phyloP scores from a whole-genome alignment of 2,113 vertebrate species.

The Galbula dea region DNA sequence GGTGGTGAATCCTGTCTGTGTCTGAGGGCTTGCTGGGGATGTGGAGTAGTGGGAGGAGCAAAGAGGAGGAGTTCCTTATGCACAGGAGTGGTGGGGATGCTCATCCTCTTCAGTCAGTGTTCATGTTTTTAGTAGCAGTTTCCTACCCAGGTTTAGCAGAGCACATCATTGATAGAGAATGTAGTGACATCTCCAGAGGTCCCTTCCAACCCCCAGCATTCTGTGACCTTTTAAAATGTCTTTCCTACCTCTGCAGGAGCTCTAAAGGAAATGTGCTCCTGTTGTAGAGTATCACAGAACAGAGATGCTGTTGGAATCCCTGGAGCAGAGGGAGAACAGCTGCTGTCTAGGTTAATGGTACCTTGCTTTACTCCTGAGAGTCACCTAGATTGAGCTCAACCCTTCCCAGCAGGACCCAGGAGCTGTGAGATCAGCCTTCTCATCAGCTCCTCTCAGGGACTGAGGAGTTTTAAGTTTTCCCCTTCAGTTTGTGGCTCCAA shows the following conservation, averaged over 20 bases:
- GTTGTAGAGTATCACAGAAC: neutral
- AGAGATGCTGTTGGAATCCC: neutral
- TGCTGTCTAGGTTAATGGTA: neutral
- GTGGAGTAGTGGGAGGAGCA: fast-evolving
- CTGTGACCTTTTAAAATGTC: neutral
- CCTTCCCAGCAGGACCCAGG: neutral
- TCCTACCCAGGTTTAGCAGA: neutral
- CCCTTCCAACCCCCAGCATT: too few relatives aligned
- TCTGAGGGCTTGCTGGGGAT: neutral
- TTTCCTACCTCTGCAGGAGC: neutral
- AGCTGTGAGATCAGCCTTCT: too few relatives aligned
- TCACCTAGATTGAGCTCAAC: neutral
- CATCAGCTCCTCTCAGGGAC: too few relatives aligned
- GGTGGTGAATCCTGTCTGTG: neutral
- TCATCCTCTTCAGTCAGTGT: neutral
- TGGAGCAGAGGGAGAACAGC: neutral
- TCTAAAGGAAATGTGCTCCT: neutral
- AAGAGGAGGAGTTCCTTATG: neutral
- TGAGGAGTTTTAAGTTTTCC: neutral
- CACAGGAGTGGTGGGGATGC: neutral
- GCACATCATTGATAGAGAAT: neutral
- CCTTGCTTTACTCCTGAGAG: neutral
- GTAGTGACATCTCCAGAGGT: neutral
- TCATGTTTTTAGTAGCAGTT: neutral
- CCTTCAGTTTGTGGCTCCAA: neutral